These are phyloP conservation scores for Euproctis similis DNA, from an alignment of 2,888 invertebrate species.

Conservation along the genomic window DNA sequence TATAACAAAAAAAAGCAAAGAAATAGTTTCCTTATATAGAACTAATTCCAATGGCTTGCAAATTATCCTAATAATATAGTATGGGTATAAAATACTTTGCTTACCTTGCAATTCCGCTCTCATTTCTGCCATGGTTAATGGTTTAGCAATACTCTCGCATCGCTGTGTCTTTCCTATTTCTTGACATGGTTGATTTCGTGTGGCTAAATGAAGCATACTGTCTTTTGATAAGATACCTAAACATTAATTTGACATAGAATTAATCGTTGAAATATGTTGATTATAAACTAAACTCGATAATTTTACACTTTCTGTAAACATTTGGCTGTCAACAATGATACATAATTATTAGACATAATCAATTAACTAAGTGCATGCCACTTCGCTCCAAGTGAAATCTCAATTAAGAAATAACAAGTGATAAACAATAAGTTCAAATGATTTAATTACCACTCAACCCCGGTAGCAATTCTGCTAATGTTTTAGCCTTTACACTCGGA, in stretches of 20 bases:
- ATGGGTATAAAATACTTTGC: conserved; percentile 1
- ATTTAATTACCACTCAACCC: conserved; percentile 33
- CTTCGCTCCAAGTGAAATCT: no score
- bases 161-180: conserved; percentile 35
- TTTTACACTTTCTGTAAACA: background rate
- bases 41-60: no score
- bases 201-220: conserved; percentile 34
- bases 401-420: background rate
- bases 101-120: conserved; percentile 40
- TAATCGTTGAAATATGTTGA: background rate
- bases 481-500: conserved; percentile 36
- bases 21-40: no score
- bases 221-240: conserved; percentile 47
- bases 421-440: conserved; percentile 14
- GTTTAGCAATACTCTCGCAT: conserved; percentile 39
- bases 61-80: background rate
- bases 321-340: background rate
- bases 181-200: conserved; percentile 38
- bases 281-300: background rate
- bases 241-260: background rate
- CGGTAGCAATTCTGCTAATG: conserved; percentile 52
- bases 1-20: no score
- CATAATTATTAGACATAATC: background rate
- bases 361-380: no score
- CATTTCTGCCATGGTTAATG: conserved; percentile 55